Percentiles rank a stretch among this genome's conserved stretches.
Evolutionary conservation across 1,140 invertebrate genomes (phyloP).

Genomic region (Neomicropteryx cornuta): DNA sequence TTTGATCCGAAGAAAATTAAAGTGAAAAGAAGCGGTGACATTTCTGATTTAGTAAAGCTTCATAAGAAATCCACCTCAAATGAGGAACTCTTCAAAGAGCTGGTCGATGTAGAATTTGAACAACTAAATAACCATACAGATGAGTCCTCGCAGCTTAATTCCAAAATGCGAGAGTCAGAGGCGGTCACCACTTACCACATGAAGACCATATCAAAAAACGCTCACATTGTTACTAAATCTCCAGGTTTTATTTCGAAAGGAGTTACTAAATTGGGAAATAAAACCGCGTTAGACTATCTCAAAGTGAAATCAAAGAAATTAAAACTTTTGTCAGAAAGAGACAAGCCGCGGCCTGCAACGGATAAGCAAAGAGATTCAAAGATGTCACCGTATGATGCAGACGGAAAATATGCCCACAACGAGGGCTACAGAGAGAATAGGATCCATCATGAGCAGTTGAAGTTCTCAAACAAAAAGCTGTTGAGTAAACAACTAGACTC

Average conservation of each 20-base stretch:
- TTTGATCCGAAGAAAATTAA: constrained; percentile 38
- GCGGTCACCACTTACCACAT: constrained; percentile 32
- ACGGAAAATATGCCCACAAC: constrained; percentile 36
- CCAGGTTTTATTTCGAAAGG: constrained; percentile 19
- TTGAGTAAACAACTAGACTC: too few relatives aligned
- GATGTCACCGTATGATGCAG: constrained; percentile 30
- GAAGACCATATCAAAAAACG: constrained; percentile 36
- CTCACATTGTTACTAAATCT: constrained; percentile 36
- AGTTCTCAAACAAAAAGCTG: too few relatives aligned
- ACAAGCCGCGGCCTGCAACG: constrained; percentile 15
- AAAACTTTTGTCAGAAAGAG: constrained; percentile 23
- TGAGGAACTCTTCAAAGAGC: constrained; percentile 28
- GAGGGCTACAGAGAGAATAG: constrained; percentile 36
- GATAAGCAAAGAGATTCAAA: constrained; percentile 31
- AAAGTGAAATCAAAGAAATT: constrained; percentile 31
- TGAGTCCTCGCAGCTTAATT: constrained; percentile 4
- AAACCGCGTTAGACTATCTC: constrained; percentile 23
- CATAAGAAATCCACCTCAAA: constrained; percentile 32
- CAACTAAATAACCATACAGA: constrained; percentile 27
- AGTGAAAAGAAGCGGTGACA: constrained; percentile 26
- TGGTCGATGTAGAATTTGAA: not conserved
- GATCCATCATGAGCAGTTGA: constrained; percentile 32
- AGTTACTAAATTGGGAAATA: too few relatives aligned
- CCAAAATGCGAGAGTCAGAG: constrained; percentile 23
- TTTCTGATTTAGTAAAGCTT: constrained; percentile 24